These are phyloP conservation scores for Larimichthys polyactis DNA, from an alignment of 2,113 vertebrate genomes.

Conservation along the genomic window DNA sequence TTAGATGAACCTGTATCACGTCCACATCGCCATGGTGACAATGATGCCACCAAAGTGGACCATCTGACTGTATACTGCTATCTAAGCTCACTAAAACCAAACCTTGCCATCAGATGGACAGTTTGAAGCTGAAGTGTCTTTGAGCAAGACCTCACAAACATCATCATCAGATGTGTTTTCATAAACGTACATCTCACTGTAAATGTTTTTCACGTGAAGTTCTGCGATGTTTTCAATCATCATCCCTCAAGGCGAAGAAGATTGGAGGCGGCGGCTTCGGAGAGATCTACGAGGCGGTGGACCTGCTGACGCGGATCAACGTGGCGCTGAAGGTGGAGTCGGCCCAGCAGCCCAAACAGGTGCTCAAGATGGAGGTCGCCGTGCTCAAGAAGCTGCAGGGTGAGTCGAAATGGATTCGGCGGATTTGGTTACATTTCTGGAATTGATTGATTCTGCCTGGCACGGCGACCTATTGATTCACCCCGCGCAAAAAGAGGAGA, in stretches of 20 bases:
- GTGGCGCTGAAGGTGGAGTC: conserved; percentile 99
- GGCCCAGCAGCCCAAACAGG: conserved; percentile 98
- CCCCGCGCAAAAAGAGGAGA: not conserved
- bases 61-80: not conserved
- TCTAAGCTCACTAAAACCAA: not conserved
- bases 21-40: not conserved
- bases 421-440: conserved; percentile 52
- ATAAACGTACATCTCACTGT: too few relatives aligned
- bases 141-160: not conserved
- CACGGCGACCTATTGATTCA: conserved; percentile 38
- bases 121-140: not conserved
- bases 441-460: conserved; percentile 20
- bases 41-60: not conserved
- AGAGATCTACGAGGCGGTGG: conserved; percentile 98
- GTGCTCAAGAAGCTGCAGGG: conserved; percentile 99
- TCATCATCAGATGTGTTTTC: not conserved
- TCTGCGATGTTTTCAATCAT: not conserved
- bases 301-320: conserved; percentile 92
- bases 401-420: conserved; percentile 76
- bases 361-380: conserved; percentile 99
- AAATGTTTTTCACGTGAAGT: not conserved
- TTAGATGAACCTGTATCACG: not conserved
- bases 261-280: conserved; percentile 98
- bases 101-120: not conserved
- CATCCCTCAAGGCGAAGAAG: conserved; percentile 90